Evolutionary conservation across 2,797 vertebrate genomes (phyloP).

Genomic region (Anableps anableps): DNA sequence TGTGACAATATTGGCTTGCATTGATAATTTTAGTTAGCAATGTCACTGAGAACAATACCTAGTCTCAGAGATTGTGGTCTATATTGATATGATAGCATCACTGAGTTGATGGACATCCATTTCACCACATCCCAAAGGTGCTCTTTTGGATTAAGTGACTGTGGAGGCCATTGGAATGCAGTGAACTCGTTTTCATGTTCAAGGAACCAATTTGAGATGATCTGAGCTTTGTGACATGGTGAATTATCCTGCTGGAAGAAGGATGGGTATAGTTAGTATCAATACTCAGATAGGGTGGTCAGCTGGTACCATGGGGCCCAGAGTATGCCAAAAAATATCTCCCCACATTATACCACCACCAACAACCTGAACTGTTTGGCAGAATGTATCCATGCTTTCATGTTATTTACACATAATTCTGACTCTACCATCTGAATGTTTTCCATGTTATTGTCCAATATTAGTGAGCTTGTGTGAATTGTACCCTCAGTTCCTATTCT

Average conservation of each 20-base stretch:
- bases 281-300: background rate
- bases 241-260: background rate
- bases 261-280: background rate
- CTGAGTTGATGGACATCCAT: no score
- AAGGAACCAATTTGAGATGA: background rate
- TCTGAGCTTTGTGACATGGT: background rate
- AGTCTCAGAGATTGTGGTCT: no score
- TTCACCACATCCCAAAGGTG: background rate
- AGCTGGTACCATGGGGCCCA: background rate
- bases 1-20: background rate
- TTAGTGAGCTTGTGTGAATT: background rate
- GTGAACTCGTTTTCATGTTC: background rate
- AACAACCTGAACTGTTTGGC: background rate
- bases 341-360: background rate
- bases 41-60: background rate
- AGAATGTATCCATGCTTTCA: background rate
- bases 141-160: background rate
- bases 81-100: no score
- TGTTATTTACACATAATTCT: background rate
- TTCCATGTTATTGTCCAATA: background rate
- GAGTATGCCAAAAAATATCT: background rate
- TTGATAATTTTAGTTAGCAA: background rate
- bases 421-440: background rate
- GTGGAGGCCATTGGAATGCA: background rate
- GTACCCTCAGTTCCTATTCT: no score